Evolutionary conservation across 2,113 vertebrate genomes (phyloP).

Genomic region (Etheostoma spectabile): DNA sequence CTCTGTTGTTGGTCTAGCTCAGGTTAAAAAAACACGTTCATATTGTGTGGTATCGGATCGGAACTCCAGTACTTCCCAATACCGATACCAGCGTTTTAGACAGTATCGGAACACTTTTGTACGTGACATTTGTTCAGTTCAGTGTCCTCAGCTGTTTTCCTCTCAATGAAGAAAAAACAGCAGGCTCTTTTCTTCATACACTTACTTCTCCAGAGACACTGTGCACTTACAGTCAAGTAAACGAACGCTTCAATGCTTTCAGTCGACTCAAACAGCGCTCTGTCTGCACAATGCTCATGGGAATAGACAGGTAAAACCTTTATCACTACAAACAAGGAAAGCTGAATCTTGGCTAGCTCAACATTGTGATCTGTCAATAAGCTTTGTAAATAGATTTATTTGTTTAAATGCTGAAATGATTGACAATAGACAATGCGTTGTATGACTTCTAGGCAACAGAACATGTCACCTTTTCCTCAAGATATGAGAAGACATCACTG

Average conservation of each 20-base stretch:
- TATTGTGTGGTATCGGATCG: too few species aligned
- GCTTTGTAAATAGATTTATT: neutral
- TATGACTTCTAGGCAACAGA: neutral
- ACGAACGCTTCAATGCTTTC: constrained; percentile 17
- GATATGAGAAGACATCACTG: neutral
- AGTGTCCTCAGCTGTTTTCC: constrained; percentile 8
- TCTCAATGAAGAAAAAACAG: constrained; percentile 16
- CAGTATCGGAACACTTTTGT: neutral
- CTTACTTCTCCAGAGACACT: constrained; percentile 31
- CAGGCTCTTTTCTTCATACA: neutral
- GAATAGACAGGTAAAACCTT: constrained; percentile 38
- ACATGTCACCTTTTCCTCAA: neutral
- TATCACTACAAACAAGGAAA: constrained; percentile 2
- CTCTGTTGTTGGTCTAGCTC: too few species aligned
- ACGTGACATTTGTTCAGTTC: constrained; percentile 15
- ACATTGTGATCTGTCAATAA: neutral
- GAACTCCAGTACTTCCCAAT: too few species aligned
- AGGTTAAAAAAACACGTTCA: too few species aligned
- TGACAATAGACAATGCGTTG: neutral
- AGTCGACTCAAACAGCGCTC: neutral
- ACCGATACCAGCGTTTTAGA: too few species aligned
- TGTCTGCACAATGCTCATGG: constrained; percentile 12
- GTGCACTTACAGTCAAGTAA: constrained; percentile 17
- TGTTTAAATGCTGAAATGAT: neutral
- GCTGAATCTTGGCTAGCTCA: neutral